These are phyloP conservation scores for Apodemus speciosus DNA, from an alignment of 2,113 vertebrate genomes.

Conservation along the genomic window DNA sequence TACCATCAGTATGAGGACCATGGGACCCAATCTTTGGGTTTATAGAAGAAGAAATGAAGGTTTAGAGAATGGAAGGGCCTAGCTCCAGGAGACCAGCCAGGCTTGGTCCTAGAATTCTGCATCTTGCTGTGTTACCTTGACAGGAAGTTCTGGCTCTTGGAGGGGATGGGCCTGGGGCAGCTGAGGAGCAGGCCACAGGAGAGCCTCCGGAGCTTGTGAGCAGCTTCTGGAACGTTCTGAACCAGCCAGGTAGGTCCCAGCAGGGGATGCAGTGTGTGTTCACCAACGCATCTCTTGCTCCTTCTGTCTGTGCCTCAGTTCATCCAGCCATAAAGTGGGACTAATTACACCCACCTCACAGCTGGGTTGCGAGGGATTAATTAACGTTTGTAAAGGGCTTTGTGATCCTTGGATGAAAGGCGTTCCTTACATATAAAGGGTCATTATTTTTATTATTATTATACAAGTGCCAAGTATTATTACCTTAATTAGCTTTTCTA, in stretches of 20 bases:
- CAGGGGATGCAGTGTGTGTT: slow-evolving; percentile 39
- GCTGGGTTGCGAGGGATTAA: slow-evolving; percentile 79
- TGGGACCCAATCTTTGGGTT: background rate
- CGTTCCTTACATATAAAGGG: slow-evolving; percentile 75
- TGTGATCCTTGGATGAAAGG: slow-evolving; percentile 82
- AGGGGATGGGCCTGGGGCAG: background rate
- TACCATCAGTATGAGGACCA: background rate
- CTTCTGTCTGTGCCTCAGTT: slow-evolving; percentile 67
- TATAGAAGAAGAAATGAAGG: background rate
- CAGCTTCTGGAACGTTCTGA: background rate
- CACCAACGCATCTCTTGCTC: slow-evolving; percentile 49
- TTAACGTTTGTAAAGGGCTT: slow-evolving; percentile 81
- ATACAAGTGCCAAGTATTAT: slow-evolving; percentile 81
- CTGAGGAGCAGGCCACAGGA: background rate
- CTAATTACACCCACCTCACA: slow-evolving; percentile 80
- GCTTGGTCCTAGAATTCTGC: background rate
- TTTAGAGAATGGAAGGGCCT: background rate
- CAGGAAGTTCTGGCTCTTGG: background rate
- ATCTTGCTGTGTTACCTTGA: background rate
- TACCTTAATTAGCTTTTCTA: slow-evolving; percentile 83
- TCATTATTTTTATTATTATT: slow-evolving; percentile 83
- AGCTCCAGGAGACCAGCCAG: background rate
- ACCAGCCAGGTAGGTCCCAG: background rate
- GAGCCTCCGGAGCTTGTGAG: background rate
- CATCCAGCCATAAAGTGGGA: slow-evolving; percentile 73